Percentiles rank a stretch among this genome's conserved stretches.
phyloP scores from a whole-genome alignment of 2,797 vertebrate species.

The Bucorvus abyssinicus region DNA sequence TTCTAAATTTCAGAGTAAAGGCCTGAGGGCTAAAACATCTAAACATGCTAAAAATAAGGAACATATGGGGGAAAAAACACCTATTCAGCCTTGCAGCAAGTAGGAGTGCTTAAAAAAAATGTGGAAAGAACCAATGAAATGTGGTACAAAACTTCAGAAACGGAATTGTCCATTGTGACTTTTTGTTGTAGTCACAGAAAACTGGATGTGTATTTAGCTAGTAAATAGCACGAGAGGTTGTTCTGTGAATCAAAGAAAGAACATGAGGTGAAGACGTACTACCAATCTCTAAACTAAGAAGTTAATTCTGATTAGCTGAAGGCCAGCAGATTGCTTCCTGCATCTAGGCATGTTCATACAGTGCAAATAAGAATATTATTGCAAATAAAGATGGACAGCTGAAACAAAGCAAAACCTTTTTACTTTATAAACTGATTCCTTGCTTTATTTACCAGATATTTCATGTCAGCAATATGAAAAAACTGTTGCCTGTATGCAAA shows the following conservation, averaged over 20 bases:
- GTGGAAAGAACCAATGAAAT: background rate
- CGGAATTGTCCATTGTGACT: background rate
- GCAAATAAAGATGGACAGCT: background rate
- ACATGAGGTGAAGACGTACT: background rate
- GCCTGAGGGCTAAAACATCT: background rate
- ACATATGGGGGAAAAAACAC: background rate
- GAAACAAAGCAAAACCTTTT: background rate
- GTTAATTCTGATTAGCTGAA: background rate
- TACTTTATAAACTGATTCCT: background rate
- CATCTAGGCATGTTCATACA: background rate
- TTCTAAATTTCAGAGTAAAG: background rate
- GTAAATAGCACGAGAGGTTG: background rate
- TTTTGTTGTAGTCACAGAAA: background rate
- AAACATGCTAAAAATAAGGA: background rate
- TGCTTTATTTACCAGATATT: background rate
- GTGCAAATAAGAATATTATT: background rate
- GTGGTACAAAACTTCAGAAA: background rate
- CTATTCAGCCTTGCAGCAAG: background rate
- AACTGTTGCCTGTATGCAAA: background rate
- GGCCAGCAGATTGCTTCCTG: background rate
- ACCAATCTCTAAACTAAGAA: background rate
- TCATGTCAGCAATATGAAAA: background rate
- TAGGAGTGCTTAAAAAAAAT: background rate
- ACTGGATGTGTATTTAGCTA: background rate
- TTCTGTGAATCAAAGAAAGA: background rate